Evolutionary conservation across 2,888 invertebrate genomes (phyloP).

Genomic region (Molorchus minor): DNA sequence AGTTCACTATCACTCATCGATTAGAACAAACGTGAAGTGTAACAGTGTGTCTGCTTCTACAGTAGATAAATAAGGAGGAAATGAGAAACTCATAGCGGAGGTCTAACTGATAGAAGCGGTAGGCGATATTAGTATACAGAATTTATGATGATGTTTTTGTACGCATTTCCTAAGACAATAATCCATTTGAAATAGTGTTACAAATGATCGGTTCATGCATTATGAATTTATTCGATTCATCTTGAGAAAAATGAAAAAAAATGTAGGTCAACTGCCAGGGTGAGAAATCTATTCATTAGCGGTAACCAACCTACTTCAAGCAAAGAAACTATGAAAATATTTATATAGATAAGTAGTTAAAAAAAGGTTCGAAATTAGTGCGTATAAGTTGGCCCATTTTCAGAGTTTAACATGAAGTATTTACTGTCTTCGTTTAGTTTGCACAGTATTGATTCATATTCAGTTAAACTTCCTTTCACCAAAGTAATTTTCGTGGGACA

Average conservation of each 20-base stretch:
- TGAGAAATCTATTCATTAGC: not conserved
- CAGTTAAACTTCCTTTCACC: too few species aligned
- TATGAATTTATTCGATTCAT: constrained; percentile 1
- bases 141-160: constrained; percentile 11
- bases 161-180: constrained; percentile 18
- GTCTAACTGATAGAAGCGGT: constrained; percentile 14
- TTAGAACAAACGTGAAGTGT: constrained; percentile 8
- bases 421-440: too few species aligned
- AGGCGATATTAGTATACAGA: constrained; percentile 21
- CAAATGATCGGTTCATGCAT: constrained; percentile 11
- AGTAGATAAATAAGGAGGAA: constrained; percentile 17
- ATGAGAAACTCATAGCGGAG: constrained; percentile 17
- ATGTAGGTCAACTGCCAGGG: constrained; percentile 2
- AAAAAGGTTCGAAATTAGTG: too few species aligned
- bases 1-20: constrained; percentile 1
- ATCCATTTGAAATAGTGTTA: constrained; percentile 16
- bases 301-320: not conserved
- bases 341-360: too few species aligned
- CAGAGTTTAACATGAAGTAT: too few species aligned
- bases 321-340: too few species aligned
- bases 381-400: too few species aligned
- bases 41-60: constrained; percentile 16
- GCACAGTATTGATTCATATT: too few species aligned
- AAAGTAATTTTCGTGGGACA: too few species aligned
- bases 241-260: too few species aligned